Percentiles rank a stretch among this genome's conserved stretches.
Evolutionary conservation across 1,140 invertebrate genomes (phyloP).

Genomic region (Onthophagus taurus): DNA sequence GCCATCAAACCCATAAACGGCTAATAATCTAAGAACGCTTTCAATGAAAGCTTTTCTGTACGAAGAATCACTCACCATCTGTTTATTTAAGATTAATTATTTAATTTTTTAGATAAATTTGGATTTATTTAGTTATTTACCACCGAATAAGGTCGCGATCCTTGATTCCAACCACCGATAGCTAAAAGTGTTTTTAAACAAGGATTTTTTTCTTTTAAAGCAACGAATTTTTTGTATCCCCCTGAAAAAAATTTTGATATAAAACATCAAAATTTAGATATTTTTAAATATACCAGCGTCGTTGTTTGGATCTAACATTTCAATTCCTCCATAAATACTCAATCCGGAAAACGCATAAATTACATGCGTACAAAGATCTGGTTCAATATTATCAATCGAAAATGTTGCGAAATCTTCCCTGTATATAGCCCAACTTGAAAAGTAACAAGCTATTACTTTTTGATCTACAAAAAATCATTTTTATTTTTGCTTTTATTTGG

Average conservation of each 20-base stretch:
- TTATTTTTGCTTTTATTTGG: background rate
- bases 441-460: background rate
- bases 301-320: background rate
- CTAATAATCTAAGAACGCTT: slow-evolving; percentile 38
- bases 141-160: slow-evolving; percentile 50
- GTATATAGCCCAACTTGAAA: background rate
- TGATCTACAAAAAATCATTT: background rate
- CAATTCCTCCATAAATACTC: background rate
- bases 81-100: background rate
- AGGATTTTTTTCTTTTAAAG: slow-evolving; percentile 49
- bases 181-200: slow-evolving; percentile 56
- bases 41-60: slow-evolving; percentile 31
- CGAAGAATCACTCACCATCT: slow-evolving; percentile 1
- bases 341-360: background rate
- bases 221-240: slow-evolving; percentile 41
- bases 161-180: slow-evolving; percentile 68
- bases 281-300: background rate
- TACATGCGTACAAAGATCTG: background rate
- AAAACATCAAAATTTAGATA: too few species aligned
- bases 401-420: background rate
- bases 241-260: too few species aligned
- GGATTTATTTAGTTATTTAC: slow-evolving; percentile 11
- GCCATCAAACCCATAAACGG: slow-evolving; percentile 45
- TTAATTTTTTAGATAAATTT: background rate
- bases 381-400: background rate